Evolutionary conservation across 2,888 invertebrate species (phyloP), one percentile per base, ranked within the genome.

Genomic region (Drosophila meridionalis): DNA sequence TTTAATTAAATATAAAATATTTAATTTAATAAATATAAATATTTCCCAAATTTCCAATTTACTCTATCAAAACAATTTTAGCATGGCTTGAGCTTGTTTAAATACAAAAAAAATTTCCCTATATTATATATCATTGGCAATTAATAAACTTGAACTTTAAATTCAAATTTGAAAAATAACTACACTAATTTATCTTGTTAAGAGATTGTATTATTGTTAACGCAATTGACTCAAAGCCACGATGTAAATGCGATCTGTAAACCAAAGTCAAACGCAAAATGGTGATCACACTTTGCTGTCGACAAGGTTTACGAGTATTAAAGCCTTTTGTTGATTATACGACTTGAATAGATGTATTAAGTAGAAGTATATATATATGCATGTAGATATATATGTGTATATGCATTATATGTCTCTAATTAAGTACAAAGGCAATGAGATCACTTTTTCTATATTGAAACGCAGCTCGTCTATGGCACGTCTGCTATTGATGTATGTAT

Each of bases 371-470:
- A 38, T 3, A 28, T 32, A 34, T 12, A 12, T 40, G 30, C 69
- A n/a, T 55, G 34, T 36, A 34, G 34, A 3, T 11, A 47, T 4
- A n/a, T 28, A n/a, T 5, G 1, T 28, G 1, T 20, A 34, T 34
- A 28, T 32, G 40, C n/a, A 53, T 38, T 53, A 34, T 32, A 26
- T 14, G 34, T 40, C 26, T 55, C 42, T n/a, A 60, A 40, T 60
- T 63, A 61, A 59, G 59, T 57, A 64, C 56, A 82, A 62, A 67
- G 53, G 71, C 84, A 89, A 78, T 90, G 88, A 88, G 87, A 88
- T 88, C 90, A 88, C 53, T 85, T 83, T 83, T 73, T 34, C 20
- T 76, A 43, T 70, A 77, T 53, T 79, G 67, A 63, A 78, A 75
- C 61, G 57, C 70, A 59, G 63, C 64, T 59, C 26, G 81, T 64